phyloP scores from a whole-genome alignment of 1,140 invertebrate species.

The Sarcophaga bullata region DNA sequence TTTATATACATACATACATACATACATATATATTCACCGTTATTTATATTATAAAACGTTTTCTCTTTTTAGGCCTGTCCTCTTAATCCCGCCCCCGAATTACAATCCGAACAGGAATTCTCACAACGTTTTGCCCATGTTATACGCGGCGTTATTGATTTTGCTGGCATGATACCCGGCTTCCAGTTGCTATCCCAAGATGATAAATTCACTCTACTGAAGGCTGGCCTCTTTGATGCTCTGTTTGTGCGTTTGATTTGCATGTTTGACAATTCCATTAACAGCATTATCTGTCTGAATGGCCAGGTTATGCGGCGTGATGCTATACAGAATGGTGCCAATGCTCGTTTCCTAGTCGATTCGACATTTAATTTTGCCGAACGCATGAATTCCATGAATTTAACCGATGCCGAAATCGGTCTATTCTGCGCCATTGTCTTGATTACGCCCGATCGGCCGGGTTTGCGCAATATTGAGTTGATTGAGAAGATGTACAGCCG shows the following conservation, averaged over 20 bases:
- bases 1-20: no score
- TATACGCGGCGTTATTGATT: slow-evolving; percentile 96
- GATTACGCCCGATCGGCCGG: slow-evolving; percentile 92
- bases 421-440: slow-evolving; percentile 95
- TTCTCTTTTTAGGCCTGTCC: slow-evolving; percentile 88
- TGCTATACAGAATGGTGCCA: slow-evolving; percentile 88
- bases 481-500: slow-evolving; percentile 93
- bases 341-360: slow-evolving; percentile 93
- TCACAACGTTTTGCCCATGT: slow-evolving; percentile 94
- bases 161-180: slow-evolving; percentile 96
- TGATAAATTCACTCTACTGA: slow-evolving; percentile 96
- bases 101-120: slow-evolving; percentile 90
- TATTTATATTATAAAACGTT: neutral
- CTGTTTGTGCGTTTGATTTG: slow-evolving; percentile 91
- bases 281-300: slow-evolving; percentile 92
- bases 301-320: slow-evolving; percentile 91
- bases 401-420: slow-evolving; percentile 93
- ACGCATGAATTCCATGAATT: slow-evolving; percentile 86
- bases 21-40: neutral
- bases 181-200: slow-evolving; percentile 94
- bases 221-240: slow-evolving; percentile 95
- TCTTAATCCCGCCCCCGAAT: slow-evolving; percentile 90
- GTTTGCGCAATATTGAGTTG: slow-evolving; percentile 89
- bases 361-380: slow-evolving; percentile 98
- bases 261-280: slow-evolving; percentile 91